Evolutionary conservation across 1,140 invertebrate species (phyloP), one percentile per base, ranked within the genome.

Genomic region (Halyomorpha halys): DNA sequence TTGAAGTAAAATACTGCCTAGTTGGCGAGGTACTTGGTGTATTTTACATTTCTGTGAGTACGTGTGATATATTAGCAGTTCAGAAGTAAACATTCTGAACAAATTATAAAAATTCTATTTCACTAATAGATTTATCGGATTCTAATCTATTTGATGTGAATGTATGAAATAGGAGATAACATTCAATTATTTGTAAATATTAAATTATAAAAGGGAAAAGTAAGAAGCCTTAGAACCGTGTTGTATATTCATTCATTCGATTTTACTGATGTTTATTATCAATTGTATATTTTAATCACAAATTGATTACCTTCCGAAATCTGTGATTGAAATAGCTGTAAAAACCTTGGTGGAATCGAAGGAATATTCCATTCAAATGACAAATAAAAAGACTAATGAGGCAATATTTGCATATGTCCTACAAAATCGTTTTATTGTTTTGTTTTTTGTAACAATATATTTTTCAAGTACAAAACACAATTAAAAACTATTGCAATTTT

Each of bases 1-100:
- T 66, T 86, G 59, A 71, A 8, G n/a, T 9, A 49, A 18, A 39
- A 11, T 39, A 39, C 6, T 39, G 34, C 34, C n/a, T 49, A 16
- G 11, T 49, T 49, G 47, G 47, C n/a, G 2, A 49, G n/a, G n/a
- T 16, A 19, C 2, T 49, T 49, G 47, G 11, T 49, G 47, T 18
- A 49, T 21, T 19, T 49, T 49, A 49, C 47, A 19, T 19, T 39
- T 39, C 34, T 39, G 34, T 39, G 34, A 39, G 34, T 39, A 39
- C 11, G 34, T 39, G 34, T 39, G 34, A 39, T 39, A 39, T 39
- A 39, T 30, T 39, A 39, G 34, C 6, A 39, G 34, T 39, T 39
- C 34, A 39, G 34, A 13, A 39, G 34, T 39, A 39, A 39, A 6
- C 4, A 11, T 39, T 39, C 34, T 39, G 34, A 39, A 9, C 11